Evolutionary conservation across 1,140 invertebrate genomes (phyloP), one percentile per base, ranked within the genome.

Genomic region (Tribolium madens): DNA sequence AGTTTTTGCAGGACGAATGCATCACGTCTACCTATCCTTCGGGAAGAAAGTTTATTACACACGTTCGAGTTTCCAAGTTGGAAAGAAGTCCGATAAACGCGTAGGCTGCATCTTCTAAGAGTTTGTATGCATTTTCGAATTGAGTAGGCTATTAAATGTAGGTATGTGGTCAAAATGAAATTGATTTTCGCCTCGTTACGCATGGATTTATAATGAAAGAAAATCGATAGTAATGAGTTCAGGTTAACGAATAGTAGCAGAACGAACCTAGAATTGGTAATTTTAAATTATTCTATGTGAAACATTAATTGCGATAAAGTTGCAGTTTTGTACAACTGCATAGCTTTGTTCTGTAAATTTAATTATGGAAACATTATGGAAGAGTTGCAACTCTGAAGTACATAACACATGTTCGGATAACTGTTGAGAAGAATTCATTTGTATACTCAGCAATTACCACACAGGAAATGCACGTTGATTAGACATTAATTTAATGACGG

Each of bases 31-130:
- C 3, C 21, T 26, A 71, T 71, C 68, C 68, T 18, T 4, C 1
- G 68, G 68, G 68, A 71, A 5, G 36, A 64, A 64, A 64, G 57
- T 64, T 64, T 64, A 64, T 33, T 64, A 33, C 57, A 64, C 57
- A 64, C 57, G 57, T 64, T 31, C 57, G 3, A 64, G 52, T 57
- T 57, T 12, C 10, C 10, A 64, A 64, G n/a, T 64, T 12, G 3
- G 1, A 31, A 26, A 64, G 36, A 64, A 57, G 26, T 64, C 21
- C 31, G 53, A 21, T 60, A 60, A 10, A 3, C n/a, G 53, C 53
- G 53, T 60, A 60, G 53, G 57, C 10, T 9, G 57, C 12, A 33
- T 64, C 57, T 64, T 33, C 36, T 64, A 42, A 42, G n/a, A 64
- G 57, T 64, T 64, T 64, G 57, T 64, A 64, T 64, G 57, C 57